These are phyloP conservation scores for Lycorma delicatula DNA, from an alignment of 1,140 invertebrate genomes.

Conservation along the genomic window DNA sequence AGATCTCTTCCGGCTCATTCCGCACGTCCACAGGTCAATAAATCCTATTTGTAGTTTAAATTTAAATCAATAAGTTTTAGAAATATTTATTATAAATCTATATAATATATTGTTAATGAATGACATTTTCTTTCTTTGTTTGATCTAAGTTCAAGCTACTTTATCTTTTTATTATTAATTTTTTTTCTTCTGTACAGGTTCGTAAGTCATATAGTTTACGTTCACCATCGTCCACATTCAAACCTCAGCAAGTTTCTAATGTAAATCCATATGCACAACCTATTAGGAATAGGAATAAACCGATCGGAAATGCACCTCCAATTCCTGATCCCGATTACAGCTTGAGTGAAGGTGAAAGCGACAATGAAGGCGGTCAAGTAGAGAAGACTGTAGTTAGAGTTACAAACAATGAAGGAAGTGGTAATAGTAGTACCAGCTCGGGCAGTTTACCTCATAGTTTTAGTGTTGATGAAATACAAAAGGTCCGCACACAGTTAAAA, in stretches of 20 bases:
- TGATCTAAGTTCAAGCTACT: too few relatives aligned
- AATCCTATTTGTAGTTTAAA: constrained; percentile 1
- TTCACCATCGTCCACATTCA: constrained; percentile 40
- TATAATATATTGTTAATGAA: too few relatives aligned
- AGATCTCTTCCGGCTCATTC: constrained; percentile 48
- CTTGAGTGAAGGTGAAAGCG: constrained; percentile 59
- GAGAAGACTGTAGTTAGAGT: constrained; percentile 37
- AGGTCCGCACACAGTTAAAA: constrained; percentile 64
- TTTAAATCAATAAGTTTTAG: neutral
- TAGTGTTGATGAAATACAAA: constrained; percentile 80
- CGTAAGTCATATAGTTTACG: constrained; percentile 55
- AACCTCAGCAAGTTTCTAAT: constrained; percentile 24
- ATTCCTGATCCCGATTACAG: constrained; percentile 88
- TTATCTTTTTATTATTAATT: too few relatives aligned
- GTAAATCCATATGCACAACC: constrained; percentile 27
- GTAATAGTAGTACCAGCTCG: constrained; percentile 41
- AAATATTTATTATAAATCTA: too few relatives aligned
- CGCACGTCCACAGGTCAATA: constrained; percentile 34
- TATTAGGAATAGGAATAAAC: constrained; percentile 17
- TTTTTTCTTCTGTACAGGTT: constrained; percentile 39
- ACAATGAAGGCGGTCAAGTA: constrained; percentile 47
- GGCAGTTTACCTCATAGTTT: constrained; percentile 73
- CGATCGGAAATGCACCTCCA: constrained; percentile 46
- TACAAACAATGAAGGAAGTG: constrained; percentile 23
- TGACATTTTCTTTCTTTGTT: too few relatives aligned